Conservation (phyloP, 2,888 invertebrate genomes). For the Carpatolechia fugitivella region DNA sequence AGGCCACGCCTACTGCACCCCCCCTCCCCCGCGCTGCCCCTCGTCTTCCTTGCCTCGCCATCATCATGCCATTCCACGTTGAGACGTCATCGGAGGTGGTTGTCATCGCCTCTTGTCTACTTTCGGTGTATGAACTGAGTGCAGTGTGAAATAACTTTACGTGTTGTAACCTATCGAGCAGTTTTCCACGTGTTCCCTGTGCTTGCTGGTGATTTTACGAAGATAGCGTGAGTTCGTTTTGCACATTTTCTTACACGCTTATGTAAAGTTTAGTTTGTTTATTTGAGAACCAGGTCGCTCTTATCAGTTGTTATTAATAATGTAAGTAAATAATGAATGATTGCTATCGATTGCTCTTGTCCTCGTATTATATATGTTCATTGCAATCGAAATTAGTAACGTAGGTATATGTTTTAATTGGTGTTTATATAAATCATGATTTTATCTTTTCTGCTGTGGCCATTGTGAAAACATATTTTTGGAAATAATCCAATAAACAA, state of each 20-base stretch:
- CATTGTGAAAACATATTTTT: no score
- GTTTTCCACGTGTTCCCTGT: conserved; percentile 29
- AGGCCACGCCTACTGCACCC: conserved; percentile 53
- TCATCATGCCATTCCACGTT: conserved; percentile 67
- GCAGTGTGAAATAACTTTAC: conserved; percentile 55
- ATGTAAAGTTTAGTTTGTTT: not conserved
- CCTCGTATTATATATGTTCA: not conserved
- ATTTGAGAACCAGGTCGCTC: not conserved
- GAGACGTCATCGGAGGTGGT: conserved; percentile 51
- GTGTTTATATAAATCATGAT: no score
- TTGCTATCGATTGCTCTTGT: conserved; percentile 10
- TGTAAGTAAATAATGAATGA: conserved; percentile 11
- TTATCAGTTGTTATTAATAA: conserved; percentile 9
- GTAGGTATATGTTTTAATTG: not conserved
- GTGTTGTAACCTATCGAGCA: conserved; percentile 39
- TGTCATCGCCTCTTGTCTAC: conserved; percentile 39
- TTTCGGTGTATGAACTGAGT: conserved; percentile 56
- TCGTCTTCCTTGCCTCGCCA: conserved; percentile 54
- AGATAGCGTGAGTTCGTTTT: not conserved
- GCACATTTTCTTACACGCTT: not conserved
- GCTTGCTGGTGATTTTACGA: not conserved
- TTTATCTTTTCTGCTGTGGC: no score
- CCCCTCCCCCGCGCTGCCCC: conserved; percentile 32
- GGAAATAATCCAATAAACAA: no score
- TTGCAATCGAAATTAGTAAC: not conserved